Percentiles rank a stretch among this genome's conserved stretches.
Evolutionary conservation across 2,113 vertebrate genomes (phyloP).

Genomic region (Theropithecus gelada): DNA sequence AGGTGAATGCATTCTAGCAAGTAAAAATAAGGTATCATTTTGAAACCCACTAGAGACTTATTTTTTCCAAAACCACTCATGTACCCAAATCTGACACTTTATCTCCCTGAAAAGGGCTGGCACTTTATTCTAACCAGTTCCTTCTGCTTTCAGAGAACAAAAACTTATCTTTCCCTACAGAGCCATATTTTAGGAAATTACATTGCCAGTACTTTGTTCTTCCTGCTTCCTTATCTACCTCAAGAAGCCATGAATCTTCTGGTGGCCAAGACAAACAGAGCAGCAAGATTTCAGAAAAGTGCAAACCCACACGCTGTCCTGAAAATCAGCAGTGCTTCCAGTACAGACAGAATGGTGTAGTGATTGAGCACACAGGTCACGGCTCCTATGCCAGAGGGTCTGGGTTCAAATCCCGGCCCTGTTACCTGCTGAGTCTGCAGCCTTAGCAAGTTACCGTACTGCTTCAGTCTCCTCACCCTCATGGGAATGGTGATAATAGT

Average conservation of each 20-base stretch:
- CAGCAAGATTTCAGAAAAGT: background rate
- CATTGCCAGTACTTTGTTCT: background rate
- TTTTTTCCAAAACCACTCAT: slow-evolving; percentile 2
- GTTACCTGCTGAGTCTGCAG: background rate
- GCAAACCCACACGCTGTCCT: background rate
- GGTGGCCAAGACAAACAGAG: background rate
- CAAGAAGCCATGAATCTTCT: background rate
- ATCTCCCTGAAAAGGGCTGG: background rate
- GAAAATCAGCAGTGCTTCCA: background rate
- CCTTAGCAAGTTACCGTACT: background rate
- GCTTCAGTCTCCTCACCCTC: background rate
- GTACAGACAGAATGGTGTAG: background rate
- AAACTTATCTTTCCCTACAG: background rate
- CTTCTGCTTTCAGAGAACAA: background rate
- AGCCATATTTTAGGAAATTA: background rate
- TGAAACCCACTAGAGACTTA: background rate
- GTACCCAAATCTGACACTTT: background rate
- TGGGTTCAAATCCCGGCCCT: background rate
- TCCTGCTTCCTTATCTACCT: background rate
- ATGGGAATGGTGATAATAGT: background rate
- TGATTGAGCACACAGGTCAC: background rate
- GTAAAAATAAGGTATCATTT: background rate
- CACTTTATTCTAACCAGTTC: background rate
- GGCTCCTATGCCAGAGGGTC: background rate
- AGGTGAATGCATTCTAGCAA: background rate